Percentiles rank a stretch among this genome's conserved stretches.
phyloP scores from a whole-genome alignment of 2,888 invertebrate species.

The Netelia fuscicornis region DNA sequence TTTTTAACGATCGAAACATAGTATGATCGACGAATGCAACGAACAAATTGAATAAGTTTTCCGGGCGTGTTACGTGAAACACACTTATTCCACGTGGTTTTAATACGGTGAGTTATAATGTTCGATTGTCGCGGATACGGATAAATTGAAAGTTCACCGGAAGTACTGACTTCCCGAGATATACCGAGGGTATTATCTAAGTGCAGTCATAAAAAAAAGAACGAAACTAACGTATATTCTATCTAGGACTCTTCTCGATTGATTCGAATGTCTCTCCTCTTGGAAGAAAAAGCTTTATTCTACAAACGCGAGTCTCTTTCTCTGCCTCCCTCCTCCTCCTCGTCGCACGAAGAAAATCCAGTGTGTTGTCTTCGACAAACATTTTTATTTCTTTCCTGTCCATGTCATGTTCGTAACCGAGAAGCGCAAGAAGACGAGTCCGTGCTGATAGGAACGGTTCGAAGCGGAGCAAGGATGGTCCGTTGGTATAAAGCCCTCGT shows the following conservation, averaged over 20 bases:
- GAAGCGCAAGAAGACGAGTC: background rate
- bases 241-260: constrained; percentile 6
- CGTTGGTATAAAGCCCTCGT: constrained; percentile 33
- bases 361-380: constrained; percentile 47
- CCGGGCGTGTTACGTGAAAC: background rate
- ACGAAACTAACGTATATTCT: background rate
- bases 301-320: constrained; percentile 1
- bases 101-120: background rate
- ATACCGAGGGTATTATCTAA: background rate
- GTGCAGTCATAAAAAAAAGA: background rate
- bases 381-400: constrained; percentile 66
- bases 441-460: background rate
- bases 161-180: background rate
- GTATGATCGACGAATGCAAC: background rate
- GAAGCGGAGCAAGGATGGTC: constrained; percentile 14
- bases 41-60: constrained; percentile 16
- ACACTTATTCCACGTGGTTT: background rate
- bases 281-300: background rate
- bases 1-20: no score
- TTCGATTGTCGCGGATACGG: background rate
- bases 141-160: background rate
- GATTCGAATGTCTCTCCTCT: constrained; percentile 13
- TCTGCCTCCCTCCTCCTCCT: background rate
- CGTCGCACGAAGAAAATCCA: constrained; percentile 31
- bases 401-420: constrained; percentile 51